Conservation (phyloP, 2,113 vertebrate species). For the Ophthalmolycus amberensis region DNA sequence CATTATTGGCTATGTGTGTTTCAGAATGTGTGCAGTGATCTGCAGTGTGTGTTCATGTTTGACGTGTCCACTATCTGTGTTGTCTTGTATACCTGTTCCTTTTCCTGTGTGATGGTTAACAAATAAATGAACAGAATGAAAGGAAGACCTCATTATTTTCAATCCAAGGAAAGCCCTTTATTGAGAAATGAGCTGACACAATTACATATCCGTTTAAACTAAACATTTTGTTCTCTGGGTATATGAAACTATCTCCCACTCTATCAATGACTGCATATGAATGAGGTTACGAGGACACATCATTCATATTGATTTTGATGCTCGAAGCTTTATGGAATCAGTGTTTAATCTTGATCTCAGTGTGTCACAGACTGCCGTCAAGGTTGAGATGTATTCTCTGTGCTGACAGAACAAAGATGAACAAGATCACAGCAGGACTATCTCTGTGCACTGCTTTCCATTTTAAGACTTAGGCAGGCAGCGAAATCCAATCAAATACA, state of each 20-base stretch:
- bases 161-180: no score
- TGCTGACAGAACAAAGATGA: neutral
- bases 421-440: neutral
- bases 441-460: neutral
- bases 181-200: neutral
- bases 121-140: slow-evolving; percentile 38
- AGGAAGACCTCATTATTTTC: neutral
- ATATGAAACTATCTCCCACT: no score
- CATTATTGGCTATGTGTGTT: neutral
- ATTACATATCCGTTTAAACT: no score
- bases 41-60: slow-evolving; percentile 8
- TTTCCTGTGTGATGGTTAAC: neutral
- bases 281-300: no score
- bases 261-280: no score
- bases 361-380: no score
- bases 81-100: neutral
- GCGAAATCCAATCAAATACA: neutral
- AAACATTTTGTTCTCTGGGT: no score
- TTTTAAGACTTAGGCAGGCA: neutral
- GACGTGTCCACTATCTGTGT: neutral
- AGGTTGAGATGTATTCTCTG: no score
- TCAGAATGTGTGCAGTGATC: neutral
- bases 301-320: no score
- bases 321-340: no score
- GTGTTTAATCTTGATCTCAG: no score